Percentiles rank a stretch among this genome's conserved stretches.
phyloP scores from a whole-genome alignment of 2,113 vertebrate species.

The Rana temporaria region DNA sequence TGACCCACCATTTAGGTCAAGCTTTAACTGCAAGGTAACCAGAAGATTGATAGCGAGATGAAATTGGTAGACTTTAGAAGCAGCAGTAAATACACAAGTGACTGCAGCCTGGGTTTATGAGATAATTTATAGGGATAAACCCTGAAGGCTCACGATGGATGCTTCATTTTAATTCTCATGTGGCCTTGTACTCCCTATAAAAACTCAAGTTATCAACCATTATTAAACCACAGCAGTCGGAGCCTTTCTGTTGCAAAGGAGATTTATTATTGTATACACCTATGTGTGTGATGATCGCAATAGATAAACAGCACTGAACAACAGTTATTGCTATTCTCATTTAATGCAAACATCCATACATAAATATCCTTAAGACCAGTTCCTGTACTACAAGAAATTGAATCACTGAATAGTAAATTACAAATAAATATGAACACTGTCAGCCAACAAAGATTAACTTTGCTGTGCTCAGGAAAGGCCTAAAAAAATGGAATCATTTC shows the following conservation, averaged over 20 bases:
- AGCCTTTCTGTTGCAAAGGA: not conserved
- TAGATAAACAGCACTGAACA: not conserved
- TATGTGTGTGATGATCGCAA: constrained; percentile 4
- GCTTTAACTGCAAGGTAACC: not conserved
- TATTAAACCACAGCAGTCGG: constrained; percentile 13
- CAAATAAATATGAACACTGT: not conserved
- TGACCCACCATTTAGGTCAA: not conserved
- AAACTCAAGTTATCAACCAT: constrained; percentile 28
- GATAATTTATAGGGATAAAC: constrained; percentile 29
- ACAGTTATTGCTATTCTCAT: not conserved
- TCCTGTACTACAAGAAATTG: constrained; percentile 5
- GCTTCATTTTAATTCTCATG: constrained; percentile 2
- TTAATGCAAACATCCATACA: not conserved
- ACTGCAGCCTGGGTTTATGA: not conserved
- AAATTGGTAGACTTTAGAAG: not conserved
- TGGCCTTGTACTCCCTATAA: constrained; percentile 33
- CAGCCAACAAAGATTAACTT: constrained; percentile 10
- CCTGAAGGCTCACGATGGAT: constrained; percentile 12
- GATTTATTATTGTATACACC: constrained; percentile 14
- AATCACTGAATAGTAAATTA: not conserved
- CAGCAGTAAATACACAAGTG: constrained; percentile 1
- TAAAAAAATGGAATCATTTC: too few relatives aligned
- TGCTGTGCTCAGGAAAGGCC: too few relatives aligned
- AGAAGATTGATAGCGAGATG: constrained; percentile 6
- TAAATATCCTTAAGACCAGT: constrained; percentile 8